Percentiles rank a stretch among this genome's conserved stretches.
Evolutionary conservation across 2,888 invertebrate species (phyloP).

Genomic region (Dinocampus coccinellae): DNA sequence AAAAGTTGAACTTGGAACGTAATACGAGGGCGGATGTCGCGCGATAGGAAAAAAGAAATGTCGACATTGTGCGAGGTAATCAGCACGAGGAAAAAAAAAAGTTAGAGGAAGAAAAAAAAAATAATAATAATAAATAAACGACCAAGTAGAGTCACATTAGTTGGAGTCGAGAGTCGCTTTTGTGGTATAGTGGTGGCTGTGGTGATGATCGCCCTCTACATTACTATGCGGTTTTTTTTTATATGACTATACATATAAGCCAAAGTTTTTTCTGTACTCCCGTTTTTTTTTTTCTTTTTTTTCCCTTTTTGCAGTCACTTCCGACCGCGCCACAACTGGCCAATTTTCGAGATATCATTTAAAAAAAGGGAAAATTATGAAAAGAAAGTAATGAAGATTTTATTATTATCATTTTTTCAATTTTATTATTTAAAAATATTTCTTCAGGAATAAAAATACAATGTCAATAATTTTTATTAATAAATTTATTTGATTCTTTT

Average conservation of each 20-base stretch:
- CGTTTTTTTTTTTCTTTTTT: too few relatives aligned
- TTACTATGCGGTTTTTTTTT: neutral
- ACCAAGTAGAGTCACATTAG: conserved; percentile 49
- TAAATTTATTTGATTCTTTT: too few relatives aligned
- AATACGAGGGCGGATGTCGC: conserved; percentile 17
- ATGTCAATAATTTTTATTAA: conserved; percentile 2
- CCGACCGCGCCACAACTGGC: neutral
- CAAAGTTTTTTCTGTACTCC: too few relatives aligned
- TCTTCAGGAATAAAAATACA: too few relatives aligned
- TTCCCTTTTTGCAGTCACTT: neutral
- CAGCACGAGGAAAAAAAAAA: conserved; percentile 13
- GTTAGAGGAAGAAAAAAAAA: conserved; percentile 17
- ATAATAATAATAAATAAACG: neutral
- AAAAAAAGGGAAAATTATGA: neutral
- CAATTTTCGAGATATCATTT: neutral
- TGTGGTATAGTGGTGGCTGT: conserved; percentile 35
- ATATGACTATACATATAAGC: neutral
- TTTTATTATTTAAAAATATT: too few relatives aligned
- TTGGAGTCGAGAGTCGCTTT: conserved; percentile 46
- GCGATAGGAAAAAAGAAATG: conserved; percentile 2
- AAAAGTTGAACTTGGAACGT: conserved; percentile 56
- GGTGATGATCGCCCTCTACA: conserved; percentile 25
- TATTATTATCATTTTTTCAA: too few relatives aligned
- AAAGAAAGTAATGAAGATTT: too few relatives aligned
- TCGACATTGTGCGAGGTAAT: conserved; percentile 5